Conservation (phyloP, 2,113 vertebrate species). For the Apteryx mantelli region DNA sequence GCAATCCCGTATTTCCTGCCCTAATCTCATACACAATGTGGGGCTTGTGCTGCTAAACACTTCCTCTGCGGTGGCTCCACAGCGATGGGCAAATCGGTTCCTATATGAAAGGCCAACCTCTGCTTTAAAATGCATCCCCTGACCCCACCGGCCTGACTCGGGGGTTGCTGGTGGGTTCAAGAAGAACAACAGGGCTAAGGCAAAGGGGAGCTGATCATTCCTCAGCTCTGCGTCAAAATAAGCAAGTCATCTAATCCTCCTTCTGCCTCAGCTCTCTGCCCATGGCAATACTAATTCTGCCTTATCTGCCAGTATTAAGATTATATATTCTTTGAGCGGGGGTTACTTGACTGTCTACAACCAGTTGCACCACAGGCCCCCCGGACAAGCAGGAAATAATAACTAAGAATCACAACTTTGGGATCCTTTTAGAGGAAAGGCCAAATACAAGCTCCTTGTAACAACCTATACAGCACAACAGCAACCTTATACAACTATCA, state of each 20-base stretch:
- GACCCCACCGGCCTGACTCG: background rate
- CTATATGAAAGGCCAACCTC: background rate
- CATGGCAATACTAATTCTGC: background rate
- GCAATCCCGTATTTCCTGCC: constrained; percentile 51
- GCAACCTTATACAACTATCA: background rate
- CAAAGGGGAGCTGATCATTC: background rate
- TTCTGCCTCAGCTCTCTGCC: background rate
- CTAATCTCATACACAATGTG: constrained; percentile 57
- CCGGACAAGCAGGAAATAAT: background rate
- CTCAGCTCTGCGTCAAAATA: background rate
- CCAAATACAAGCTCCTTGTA: background rate
- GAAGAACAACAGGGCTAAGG: background rate
- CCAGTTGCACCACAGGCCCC: background rate
- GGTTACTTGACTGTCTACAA: background rate
- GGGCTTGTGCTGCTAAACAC: constrained; percentile 32
- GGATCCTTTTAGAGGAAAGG: background rate
- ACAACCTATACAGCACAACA: background rate
- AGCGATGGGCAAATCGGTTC: background rate
- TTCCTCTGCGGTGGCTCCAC: constrained; percentile 8
- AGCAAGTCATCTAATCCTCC: background rate
- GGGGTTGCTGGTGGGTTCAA: background rate
- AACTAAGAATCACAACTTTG: background rate
- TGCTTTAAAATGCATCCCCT: background rate
- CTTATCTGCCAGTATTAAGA: background rate
- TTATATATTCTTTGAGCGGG: background rate